Conservation (phyloP, 92 coral and sea anemone genomes). For the Porites divaricata region DNA sequence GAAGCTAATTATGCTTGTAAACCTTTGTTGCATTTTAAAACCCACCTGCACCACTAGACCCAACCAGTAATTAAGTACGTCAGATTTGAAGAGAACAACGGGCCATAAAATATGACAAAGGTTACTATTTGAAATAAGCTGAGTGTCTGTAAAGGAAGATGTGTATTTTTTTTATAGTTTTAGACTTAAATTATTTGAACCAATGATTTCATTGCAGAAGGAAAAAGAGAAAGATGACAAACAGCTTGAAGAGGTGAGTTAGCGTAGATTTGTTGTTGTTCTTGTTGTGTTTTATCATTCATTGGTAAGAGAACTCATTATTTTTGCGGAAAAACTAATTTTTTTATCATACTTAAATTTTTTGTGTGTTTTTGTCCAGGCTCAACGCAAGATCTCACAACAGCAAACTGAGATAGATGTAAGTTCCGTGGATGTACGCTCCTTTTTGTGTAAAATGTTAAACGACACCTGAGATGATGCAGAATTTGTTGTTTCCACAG, state of each 20-base stretch:
- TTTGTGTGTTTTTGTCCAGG: slow-evolving; percentile 1
- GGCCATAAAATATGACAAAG: too few relatives aligned
- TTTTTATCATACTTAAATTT: too few relatives aligned
- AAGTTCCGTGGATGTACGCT: not conserved
- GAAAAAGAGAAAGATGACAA: slow-evolving; percentile 70
- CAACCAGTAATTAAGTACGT: too few relatives aligned
- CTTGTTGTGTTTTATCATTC: not conserved
- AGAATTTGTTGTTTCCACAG: not conserved
- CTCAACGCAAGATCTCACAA: slow-evolving; percentile 35
- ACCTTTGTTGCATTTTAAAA: too few relatives aligned
- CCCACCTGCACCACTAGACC: too few relatives aligned
- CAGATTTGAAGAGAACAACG: too few relatives aligned
- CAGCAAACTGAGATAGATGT: slow-evolving; percentile 63
- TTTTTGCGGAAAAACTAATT: not conserved
- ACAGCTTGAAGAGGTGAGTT: slow-evolving; percentile 53
- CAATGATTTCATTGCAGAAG: slow-evolving; percentile 49
- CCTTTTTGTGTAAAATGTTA: not conserved
- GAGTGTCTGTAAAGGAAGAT: too few relatives aligned
- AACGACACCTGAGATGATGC: not conserved
- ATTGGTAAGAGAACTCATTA: not conserved
- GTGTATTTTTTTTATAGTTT: not conserved
- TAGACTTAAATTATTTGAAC: not conserved
- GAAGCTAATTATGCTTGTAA: too few relatives aligned
- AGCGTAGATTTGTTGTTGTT: not conserved
- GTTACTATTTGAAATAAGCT: too few relatives aligned